Conservation (phyloP, 37 sponge, comb jelly and placozoan genomes). For the Tethya wilhelma region DNA sequence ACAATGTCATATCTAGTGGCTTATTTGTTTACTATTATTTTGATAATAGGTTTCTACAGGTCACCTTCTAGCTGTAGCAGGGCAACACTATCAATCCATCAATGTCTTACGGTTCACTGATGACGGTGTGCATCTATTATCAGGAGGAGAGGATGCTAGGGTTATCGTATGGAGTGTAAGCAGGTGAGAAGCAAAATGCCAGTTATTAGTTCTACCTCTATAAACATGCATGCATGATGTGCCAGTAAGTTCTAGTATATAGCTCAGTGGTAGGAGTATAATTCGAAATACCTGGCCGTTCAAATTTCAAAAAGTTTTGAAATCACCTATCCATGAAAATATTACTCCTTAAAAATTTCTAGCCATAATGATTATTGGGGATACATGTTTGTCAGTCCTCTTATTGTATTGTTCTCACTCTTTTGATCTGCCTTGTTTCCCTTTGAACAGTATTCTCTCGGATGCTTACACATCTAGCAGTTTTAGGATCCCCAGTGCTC, state of each 20-base stretch:
- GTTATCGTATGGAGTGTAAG: conserved; percentile 81
- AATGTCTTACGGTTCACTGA: conserved; percentile 61
- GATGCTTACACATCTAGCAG: conserved; percentile 36
- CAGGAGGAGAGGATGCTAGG: conserved; percentile 83
- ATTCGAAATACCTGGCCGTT: no score
- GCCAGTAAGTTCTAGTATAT: no score
- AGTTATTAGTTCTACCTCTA: no score
- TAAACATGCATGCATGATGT: no score
- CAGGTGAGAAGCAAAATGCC: conserved; percentile 65
- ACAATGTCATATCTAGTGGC: background rate
- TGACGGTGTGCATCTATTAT: conserved; percentile 72
- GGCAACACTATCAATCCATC: conserved; percentile 83
- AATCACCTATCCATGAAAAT: no score
- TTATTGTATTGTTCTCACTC: no score
- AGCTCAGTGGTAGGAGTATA: no score
- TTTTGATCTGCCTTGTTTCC: no score
- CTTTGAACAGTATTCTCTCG: conserved; percentile 57
- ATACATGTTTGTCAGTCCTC: background rate
- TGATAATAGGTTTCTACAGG: conserved; percentile 67
- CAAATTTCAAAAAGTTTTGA: no score
- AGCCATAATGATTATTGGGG: background rate
- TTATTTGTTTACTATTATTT: background rate
- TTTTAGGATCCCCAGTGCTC: background rate
- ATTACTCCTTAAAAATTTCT: no score
- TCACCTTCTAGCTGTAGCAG: conserved; percentile 56